Evolutionary conservation across 1,140 invertebrate genomes (phyloP).

Genomic region (Drosophila melanogaster): DNA sequence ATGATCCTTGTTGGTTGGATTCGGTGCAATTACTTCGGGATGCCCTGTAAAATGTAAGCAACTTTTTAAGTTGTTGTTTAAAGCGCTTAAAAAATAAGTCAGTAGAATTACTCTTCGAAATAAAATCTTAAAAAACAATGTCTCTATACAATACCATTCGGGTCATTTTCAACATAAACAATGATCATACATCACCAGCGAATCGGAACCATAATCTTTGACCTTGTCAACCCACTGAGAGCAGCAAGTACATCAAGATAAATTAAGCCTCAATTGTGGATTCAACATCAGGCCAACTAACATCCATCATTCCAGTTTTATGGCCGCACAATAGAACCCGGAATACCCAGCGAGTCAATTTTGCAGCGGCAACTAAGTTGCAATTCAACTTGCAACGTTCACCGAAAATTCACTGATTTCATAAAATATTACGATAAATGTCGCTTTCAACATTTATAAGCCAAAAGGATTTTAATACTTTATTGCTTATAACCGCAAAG

Average conservation of each 20-base stretch:
- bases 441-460: slow-evolving; percentile 68
- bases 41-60: slow-evolving; percentile 7
- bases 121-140: slow-evolving; percentile 1
- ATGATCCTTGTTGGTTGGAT: slow-evolving; percentile 37
- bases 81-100: too few species aligned
- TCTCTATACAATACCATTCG: neutral
- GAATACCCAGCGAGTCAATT: slow-evolving; percentile 11
- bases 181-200: slow-evolving; percentile 8
- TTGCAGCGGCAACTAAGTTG: slow-evolving; percentile 12
- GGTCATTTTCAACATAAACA: slow-evolving; percentile 1
- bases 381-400: slow-evolving; percentile 15
- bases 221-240: slow-evolving; percentile 25
- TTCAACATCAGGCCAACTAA: slow-evolving; percentile 10
- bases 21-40: slow-evolving; percentile 1
- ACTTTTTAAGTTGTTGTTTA: neutral
- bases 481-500: slow-evolving; percentile 78
- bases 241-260: slow-evolving; percentile 27
- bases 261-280: slow-evolving; percentile 21
- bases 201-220: slow-evolving; percentile 29
- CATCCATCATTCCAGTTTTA: slow-evolving; percentile 26
- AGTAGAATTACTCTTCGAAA: neutral
- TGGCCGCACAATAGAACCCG: slow-evolving; percentile 22
- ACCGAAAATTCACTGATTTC: slow-evolving; percentile 75
- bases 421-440: slow-evolving; percentile 82
- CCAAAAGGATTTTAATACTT: slow-evolving; percentile 72